These are phyloP conservation scores for Nymphalis polychloros DNA, from an alignment of 2,888 invertebrate species.

Conservation along the genomic window DNA sequence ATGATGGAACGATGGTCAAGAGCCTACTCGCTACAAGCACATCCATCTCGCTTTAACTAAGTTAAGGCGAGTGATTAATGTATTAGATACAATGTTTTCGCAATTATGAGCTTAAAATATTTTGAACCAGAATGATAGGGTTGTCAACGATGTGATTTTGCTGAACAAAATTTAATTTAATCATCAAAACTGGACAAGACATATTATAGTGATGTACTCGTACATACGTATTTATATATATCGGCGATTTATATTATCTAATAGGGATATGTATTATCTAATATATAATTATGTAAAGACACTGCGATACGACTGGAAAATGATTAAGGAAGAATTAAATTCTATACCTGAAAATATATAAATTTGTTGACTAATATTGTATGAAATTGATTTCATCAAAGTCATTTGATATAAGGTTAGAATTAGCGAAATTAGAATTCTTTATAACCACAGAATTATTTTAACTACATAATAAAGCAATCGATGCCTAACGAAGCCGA, in stretches of 20 bases:
- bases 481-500: neutral
- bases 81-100: neutral
- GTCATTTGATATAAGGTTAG: neutral
- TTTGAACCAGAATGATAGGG: no score
- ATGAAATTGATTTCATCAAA: no score
- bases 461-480: conserved; percentile 8
- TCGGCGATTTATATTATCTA: no score
- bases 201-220: neutral
- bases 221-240: no score
- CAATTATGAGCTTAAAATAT: neutral
- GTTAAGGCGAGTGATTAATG: conserved; percentile 10
- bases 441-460: conserved; percentile 4
- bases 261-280: no score
- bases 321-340: no score
- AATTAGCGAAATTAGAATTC: neutral
- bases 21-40: conserved; percentile 49
- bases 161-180: no score
- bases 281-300: neutral
- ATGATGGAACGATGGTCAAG: conserved; percentile 52
- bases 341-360: neutral
- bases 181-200: neutral
- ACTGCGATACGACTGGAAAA: neutral
- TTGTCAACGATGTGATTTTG: no score
- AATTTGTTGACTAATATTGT: no score
- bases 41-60: conserved; percentile 48